phyloP scores from a whole-genome alignment of 37 sponge, comb jelly and placozoan species.

The Halisarca cf. caerulea region DNA sequence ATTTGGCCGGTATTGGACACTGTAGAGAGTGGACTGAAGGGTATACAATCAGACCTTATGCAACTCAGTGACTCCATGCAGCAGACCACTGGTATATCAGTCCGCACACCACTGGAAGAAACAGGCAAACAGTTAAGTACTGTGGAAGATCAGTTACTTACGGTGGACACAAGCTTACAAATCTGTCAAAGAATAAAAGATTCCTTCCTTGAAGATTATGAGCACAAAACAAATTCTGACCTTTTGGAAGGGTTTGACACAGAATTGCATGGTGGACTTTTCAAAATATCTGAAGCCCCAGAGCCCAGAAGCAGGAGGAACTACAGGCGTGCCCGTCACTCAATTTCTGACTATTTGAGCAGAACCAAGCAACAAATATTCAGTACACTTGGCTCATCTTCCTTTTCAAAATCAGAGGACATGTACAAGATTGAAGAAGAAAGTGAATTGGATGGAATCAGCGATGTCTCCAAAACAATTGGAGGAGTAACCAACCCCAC shows the following conservation, averaged over 20 bases:
- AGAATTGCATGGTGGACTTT: neutral
- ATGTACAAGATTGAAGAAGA: too few relatives aligned
- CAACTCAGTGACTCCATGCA: too few relatives aligned
- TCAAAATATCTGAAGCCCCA: neutral
- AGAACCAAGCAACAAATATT: constrained; percentile 7
- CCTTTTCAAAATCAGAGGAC: too few relatives aligned
- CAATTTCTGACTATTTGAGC: constrained; percentile 10
- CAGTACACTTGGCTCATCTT: constrained; percentile 14
- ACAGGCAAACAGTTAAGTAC: neutral
- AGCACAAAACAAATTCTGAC: neutral
- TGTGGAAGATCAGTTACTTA: neutral
- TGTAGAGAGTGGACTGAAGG: constrained; percentile 17
- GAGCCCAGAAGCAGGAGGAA: neutral
- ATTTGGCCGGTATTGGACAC: neutral
- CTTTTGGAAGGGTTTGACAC: constrained; percentile 12
- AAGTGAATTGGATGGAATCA: too few relatives aligned
- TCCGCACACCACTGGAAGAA: neutral
- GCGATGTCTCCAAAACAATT: too few relatives aligned
- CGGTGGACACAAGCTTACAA: neutral
- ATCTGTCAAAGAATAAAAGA: neutral
- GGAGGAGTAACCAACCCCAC: too few relatives aligned
- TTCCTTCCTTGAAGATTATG: constrained; percentile 6
- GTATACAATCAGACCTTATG: neutral
- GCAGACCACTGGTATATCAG: too few relatives aligned
- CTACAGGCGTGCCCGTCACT: neutral